Evolutionary conservation across 2,888 invertebrate species (phyloP), one percentile per base, ranked within the genome.

Genomic region (Disparrhopalites patrizii): DNA sequence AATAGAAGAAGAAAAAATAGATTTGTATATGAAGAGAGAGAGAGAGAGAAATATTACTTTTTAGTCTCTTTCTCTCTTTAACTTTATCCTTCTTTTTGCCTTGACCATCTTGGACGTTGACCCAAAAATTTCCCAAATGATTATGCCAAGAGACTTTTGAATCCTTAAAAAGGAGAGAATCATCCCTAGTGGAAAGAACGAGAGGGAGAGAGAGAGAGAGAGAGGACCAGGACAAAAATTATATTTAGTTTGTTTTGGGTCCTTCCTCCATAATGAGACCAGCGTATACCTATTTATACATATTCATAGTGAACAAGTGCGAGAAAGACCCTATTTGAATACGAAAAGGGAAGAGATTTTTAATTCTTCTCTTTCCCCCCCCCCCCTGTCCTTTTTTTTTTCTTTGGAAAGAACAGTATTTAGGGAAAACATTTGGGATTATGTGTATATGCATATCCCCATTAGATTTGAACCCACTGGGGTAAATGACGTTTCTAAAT

Each of bases 71-170:
- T 25, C n/a, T 40, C 43, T 27, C 28, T 58, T 31, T 40, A 40
- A 10, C 5, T 3, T 3, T 15, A 13, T 3, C 4, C 40, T 18
- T 33, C 47, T 33, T 28, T 27, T 58, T 10, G 38, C 40, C 23
- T n/a, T n/a, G n/a, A n/a, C n/a, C n/a, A n/a, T 58, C 33, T 10
- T 60, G 58, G 28, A 58, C 58, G 18, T 60, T 47, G 58, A 60
- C 58, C 38, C 25, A 43, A 25, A 38, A 60, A n/a, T 47, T 60
- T n/a, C n/a, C 47, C 27, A 20, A 60, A 60, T 60, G 30, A 40
- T 40, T 40, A 40, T 40, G n/a, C 13, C 40, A 40, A 40, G 40
- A 18, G n/a, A n/a, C n/a, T n/a, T n/a, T n/a, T 36, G 36, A 36
- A 36, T 36, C 7, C 15, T 15, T 36, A 36, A 15, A 15, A 10